Conservation (phyloP, 2,888 invertebrate species). For the Rotaria socialis region DNA sequence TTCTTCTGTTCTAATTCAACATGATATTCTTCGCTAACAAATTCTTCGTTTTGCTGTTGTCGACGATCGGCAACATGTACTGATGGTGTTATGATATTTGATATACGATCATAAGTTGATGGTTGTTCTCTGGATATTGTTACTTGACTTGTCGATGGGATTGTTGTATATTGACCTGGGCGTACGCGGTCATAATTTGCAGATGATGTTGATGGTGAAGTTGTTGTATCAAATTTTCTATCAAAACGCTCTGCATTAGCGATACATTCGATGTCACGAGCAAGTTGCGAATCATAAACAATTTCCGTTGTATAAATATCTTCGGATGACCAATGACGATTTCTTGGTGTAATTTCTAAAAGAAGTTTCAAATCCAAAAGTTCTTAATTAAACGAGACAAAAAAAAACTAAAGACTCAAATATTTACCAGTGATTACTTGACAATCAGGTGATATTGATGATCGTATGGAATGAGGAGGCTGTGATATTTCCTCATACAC, state of each 20-base stretch:
- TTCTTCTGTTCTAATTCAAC: neutral
- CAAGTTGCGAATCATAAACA: neutral
- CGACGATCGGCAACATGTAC: neutral
- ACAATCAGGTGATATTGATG: neutral
- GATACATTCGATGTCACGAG: neutral
- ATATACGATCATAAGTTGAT: constrained; percentile 22
- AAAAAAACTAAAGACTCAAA: neutral
- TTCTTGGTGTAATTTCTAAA: neutral
- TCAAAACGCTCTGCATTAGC: neutral
- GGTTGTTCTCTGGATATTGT: neutral
- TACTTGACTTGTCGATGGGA: neutral
- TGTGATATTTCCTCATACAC: neutral
- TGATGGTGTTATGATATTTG: neutral
- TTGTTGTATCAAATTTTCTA: neutral
- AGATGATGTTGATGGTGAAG: neutral
- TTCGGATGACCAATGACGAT: neutral
- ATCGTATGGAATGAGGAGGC: too few relatives aligned
- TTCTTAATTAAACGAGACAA: neutral
- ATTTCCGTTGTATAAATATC: constrained; percentile 18
- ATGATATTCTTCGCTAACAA: constrained; percentile 21
- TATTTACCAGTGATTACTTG: neutral
- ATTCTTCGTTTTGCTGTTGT: neutral
- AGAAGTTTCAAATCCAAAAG: neutral
- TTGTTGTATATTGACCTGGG: neutral
- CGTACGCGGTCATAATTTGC: constrained; percentile 13